Conservation (phyloP, 2,113 vertebrate genomes). For the Nipponia nippon region DNA sequence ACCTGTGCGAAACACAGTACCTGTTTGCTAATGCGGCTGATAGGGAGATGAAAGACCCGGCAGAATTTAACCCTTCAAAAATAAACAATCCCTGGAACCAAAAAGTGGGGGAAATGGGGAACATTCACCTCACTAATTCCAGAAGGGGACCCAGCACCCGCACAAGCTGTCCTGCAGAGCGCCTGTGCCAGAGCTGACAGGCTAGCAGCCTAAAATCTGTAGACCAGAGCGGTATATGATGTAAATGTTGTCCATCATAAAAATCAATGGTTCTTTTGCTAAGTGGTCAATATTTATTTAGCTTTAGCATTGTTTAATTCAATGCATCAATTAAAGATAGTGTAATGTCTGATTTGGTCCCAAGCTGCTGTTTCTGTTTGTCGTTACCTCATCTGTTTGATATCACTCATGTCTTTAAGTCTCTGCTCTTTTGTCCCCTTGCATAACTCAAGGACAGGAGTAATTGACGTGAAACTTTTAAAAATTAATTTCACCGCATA, state of each 20-base stretch:
- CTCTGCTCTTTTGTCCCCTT: conserved; percentile 79
- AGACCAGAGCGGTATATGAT: conserved; percentile 71
- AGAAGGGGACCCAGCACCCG: background rate
- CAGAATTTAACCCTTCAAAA: background rate
- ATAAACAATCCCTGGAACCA: background rate
- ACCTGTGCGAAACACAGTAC: accelerated
- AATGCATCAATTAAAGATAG: conserved; percentile 94
- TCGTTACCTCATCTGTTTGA: conserved; percentile 90
- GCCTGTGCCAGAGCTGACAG: background rate
- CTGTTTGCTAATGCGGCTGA: background rate
- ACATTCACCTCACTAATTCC: background rate
- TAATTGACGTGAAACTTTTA: conserved; percentile 96
- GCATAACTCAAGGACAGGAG: conserved; percentile 94
- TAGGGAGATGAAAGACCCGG: background rate
- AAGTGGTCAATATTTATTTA: conserved; percentile 99
- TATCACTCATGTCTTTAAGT: conserved; percentile 79
- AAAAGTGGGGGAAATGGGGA: background rate
- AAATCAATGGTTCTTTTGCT: conserved; percentile 94
- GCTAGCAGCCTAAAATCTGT: conserved; percentile 44
- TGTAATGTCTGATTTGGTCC: conserved; percentile 89
- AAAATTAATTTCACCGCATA: conserved; percentile 93
- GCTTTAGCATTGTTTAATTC: conserved; percentile 89
- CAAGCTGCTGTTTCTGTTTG: conserved; percentile 84
- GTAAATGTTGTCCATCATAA: conserved; percentile 81
- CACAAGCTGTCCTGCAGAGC: background rate